A percentile compares a stretch with the other conserved stretches of the same genome.
These are phyloP conservation scores for Meteorus colon DNA, from an alignment of 2,888 invertebrate species.

Conservation along the genomic window DNA sequence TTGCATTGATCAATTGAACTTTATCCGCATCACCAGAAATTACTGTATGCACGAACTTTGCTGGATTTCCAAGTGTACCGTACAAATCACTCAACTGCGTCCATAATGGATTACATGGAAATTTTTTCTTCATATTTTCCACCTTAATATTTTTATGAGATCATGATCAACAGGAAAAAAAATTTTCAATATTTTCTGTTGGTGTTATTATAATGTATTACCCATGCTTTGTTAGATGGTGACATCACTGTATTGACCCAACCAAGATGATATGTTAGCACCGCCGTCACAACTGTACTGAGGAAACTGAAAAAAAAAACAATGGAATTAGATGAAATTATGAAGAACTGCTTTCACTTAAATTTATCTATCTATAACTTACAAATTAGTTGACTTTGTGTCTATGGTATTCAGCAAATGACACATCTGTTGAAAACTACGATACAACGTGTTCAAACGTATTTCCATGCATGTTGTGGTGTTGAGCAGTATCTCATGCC, in stretches of 20 bases:
- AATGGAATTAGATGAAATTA: slow-evolving; percentile 48
- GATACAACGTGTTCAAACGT: slow-evolving; percentile 57
- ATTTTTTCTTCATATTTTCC: slow-evolving; percentile 77
- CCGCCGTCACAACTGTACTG: slow-evolving; percentile 90
- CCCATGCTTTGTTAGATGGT: slow-evolving; percentile 61
- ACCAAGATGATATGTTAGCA: slow-evolving; percentile 91
- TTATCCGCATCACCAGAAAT: slow-evolving; percentile 81
- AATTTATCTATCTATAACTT: slow-evolving; percentile 72
- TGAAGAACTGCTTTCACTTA: neutral
- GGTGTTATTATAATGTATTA: slow-evolving; percentile 50
- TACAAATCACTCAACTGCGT: slow-evolving; percentile 90
- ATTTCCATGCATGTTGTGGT: slow-evolving; percentile 58
- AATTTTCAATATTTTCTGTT: slow-evolving; percentile 15
- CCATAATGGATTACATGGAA: slow-evolving; percentile 92
- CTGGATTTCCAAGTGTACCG: slow-evolving; percentile 88
- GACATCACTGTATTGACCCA: slow-evolving; percentile 87
- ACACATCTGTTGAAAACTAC: slow-evolving; percentile 75
- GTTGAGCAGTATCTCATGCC: slow-evolving; percentile 69
- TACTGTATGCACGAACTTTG: slow-evolving; percentile 86
- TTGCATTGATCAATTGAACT: slow-evolving; percentile 80
- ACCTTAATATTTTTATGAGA: slow-evolving; percentile 56
- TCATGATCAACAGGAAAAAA: slow-evolving; percentile 5
- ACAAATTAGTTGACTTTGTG: slow-evolving; percentile 93
- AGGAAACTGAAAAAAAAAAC: slow-evolving; percentile 83
- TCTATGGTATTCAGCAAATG: slow-evolving; percentile 82